phyloP scores from a whole-genome alignment of 2,888 invertebrate genomes.

The Megalurothrips usitatus region DNA sequence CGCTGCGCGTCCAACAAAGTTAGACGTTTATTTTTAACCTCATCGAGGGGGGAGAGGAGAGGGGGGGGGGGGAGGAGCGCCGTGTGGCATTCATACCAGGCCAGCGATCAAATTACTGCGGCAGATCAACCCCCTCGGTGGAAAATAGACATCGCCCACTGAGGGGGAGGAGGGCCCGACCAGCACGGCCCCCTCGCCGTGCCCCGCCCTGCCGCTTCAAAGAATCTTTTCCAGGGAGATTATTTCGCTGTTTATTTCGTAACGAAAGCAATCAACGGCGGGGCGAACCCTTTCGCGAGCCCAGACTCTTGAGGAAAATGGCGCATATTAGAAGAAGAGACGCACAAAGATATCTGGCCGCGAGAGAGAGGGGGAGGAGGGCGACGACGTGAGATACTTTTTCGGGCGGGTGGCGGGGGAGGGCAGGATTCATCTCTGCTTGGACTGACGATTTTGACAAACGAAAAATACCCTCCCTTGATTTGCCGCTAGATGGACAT shows the following conservation, averaged over 20 bases:
- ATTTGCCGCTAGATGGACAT: too few species aligned
- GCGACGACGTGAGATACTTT: too few species aligned
- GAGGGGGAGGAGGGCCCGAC: not conserved
- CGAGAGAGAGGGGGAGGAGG: too few species aligned
- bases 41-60: not conserved
- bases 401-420: too few species aligned
- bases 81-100: not conserved
- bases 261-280: not conserved
- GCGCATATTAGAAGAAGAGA: too few species aligned
- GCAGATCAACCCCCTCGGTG: not conserved
- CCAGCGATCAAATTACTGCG: conserved; percentile 7
- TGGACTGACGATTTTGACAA: too few species aligned
- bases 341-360: too few species aligned
- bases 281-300: not conserved
- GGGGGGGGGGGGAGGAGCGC: not conserved
- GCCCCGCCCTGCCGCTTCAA: not conserved
- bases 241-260: conserved; percentile 12
- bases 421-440: too few species aligned
- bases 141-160: conserved; percentile 9
- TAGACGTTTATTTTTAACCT: not conserved
- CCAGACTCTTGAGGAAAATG: too few species aligned
- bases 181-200: too few species aligned
- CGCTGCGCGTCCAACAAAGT: not conserved
- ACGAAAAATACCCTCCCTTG: too few species aligned
- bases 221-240: conserved; percentile 1